These are phyloP conservation scores for Cairina moschata DNA, from an alignment of 2,113 vertebrate species.

Conservation along the genomic window DNA sequence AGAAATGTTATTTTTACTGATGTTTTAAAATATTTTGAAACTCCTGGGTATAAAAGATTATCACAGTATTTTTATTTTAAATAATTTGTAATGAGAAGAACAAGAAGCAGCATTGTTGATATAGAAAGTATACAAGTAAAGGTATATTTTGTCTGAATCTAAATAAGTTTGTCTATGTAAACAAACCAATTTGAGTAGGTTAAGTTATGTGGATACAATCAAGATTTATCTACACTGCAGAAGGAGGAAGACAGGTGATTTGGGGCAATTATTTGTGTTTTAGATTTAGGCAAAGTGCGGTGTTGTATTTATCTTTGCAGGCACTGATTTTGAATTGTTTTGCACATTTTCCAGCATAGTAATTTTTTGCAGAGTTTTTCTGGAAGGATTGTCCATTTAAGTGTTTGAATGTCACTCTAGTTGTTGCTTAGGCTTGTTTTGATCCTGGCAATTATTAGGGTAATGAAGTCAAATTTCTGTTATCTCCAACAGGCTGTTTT, in stretches of 20 bases:
- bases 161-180: background rate
- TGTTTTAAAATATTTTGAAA: background rate
- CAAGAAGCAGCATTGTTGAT: background rate
- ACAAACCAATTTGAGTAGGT: background rate
- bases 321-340: background rate
- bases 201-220: background rate
- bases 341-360: fast-evolving
- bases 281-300: background rate
- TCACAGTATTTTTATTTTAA: background rate
- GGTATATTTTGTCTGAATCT: background rate
- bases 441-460: background rate
- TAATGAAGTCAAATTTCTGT: background rate
- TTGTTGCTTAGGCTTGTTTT: background rate
- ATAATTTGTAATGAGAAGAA: background rate
- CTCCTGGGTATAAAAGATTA: background rate
- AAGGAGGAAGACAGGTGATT: background rate
- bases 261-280: background rate
- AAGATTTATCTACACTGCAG: background rate
- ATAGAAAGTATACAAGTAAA: background rate
- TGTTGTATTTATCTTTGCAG: background rate
- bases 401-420: background rate
- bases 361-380: background rate
- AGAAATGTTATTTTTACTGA: background rate
- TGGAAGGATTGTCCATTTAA: background rate
- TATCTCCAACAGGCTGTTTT: background rate